phyloP scores from a whole-genome alignment of 2,113 vertebrate species.

The Platichthys flesus region DNA sequence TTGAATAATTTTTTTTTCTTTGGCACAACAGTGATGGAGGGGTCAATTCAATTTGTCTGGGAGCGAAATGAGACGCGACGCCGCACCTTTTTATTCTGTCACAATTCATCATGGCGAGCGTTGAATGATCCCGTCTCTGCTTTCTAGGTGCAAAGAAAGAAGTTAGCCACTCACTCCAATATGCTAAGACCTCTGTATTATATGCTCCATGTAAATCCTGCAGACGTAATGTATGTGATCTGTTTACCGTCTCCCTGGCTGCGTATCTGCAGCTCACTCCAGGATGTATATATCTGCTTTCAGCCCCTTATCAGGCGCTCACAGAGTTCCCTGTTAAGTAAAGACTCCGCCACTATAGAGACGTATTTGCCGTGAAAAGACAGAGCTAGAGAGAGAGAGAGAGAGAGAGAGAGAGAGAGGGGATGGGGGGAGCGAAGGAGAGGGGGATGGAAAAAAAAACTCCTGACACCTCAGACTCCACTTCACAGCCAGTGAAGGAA shows the following conservation, averaged over 20 bases:
- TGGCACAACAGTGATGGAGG: slow-evolving; percentile 29
- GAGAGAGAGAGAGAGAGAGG: slow-evolving; percentile 15
- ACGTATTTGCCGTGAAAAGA: slow-evolving; percentile 61
- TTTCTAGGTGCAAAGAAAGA: slow-evolving; percentile 10
- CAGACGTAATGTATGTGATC: slow-evolving; percentile 71
- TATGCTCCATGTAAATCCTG: slow-evolving; percentile 65
- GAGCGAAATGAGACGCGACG: slow-evolving; percentile 62
- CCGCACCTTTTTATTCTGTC: slow-evolving; percentile 8
- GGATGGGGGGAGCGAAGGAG: slow-evolving; percentile 22
- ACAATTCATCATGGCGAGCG: slow-evolving; percentile 8
- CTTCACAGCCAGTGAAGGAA: slow-evolving; percentile 81
- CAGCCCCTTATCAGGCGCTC: slow-evolving; percentile 80
- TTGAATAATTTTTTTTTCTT: slow-evolving; percentile 22
- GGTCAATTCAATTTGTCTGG: slow-evolving; percentile 68
- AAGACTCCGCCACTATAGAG: slow-evolving; percentile 74
- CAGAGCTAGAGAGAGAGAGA: slow-evolving; percentile 34
- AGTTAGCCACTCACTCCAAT: slow-evolving; percentile 21
- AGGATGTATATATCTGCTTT: slow-evolving; percentile 79
- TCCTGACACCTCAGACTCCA: slow-evolving; percentile 85
- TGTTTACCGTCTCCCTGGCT: slow-evolving; percentile 68
- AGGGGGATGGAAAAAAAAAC: slow-evolving; percentile 57
- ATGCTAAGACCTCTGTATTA: slow-evolving; percentile 44
- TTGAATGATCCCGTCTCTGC: not conserved
- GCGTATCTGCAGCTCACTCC: slow-evolving; percentile 60
- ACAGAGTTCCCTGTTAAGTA: slow-evolving; percentile 78